Evolutionary conservation across 2,113 vertebrate species (phyloP).

Genomic region (Isichthys henryi): DNA sequence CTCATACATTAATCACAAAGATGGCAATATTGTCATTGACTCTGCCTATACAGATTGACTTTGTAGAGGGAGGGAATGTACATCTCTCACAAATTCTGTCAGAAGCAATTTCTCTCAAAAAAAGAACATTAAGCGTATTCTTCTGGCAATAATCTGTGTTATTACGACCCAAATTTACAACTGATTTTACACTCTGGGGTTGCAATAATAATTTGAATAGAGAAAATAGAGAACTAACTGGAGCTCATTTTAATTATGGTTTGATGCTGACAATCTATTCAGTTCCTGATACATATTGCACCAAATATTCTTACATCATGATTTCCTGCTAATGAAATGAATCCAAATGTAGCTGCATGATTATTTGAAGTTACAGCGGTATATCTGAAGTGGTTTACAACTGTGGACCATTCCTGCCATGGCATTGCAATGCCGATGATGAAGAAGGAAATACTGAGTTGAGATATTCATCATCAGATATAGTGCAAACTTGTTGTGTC

Average conservation of each 20-base stretch:
- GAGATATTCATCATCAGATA: not conserved
- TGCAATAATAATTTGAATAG: not conserved
- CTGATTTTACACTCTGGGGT: not conserved
- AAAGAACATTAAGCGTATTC: not conserved
- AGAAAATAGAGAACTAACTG: not conserved
- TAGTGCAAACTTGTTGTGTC: not conserved
- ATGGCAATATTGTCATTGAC: not conserved
- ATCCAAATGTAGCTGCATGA: not conserved
- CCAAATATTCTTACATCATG: not conserved
- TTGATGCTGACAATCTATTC: not conserved
- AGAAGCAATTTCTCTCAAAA: not conserved
- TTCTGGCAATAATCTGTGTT: not conserved
- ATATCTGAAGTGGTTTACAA: not conserved
- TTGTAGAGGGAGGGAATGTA: not conserved
- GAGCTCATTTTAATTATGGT: not conserved
- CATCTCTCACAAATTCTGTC: not conserved
- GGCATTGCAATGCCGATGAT: not conserved
- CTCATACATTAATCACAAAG: conserved; percentile 2
- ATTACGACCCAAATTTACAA: not conserved
- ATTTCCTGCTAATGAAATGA: not conserved
- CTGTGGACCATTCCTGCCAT: not conserved
- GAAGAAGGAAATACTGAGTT: not conserved
- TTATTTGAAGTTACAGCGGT: not conserved
- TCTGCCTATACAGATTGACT: not conserved
- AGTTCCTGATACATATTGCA: not conserved